phyloP scores from a whole-genome alignment of 1,140 invertebrate species.

The Tribolium madens region DNA sequence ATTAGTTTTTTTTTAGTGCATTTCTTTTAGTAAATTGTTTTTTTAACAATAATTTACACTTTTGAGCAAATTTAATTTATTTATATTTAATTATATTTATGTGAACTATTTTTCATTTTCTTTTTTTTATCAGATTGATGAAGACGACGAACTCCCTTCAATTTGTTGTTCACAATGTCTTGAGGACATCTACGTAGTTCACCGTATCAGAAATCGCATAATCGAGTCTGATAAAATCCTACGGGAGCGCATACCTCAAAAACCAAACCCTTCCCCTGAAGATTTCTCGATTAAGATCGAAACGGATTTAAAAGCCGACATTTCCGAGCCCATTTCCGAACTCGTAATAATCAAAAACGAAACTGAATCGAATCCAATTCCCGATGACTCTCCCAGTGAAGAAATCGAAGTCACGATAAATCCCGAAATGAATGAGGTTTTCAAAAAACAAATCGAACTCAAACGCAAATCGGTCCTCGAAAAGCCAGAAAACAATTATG shows the following conservation, averaged over 20 bases:
- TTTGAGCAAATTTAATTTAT: no score
- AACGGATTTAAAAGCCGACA: constrained; percentile 25
- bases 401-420: constrained; percentile 34
- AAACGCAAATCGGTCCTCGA: neutral
- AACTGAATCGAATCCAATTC: neutral
- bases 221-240: constrained; percentile 55
- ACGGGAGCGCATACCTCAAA: constrained; percentile 44
- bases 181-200: constrained; percentile 55
- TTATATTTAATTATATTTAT: neutral
- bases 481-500: constrained; percentile 24
- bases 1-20: no score
- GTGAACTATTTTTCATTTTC: neutral
- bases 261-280: constrained; percentile 14
- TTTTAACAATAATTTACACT: no score
- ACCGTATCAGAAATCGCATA: constrained; percentile 57
- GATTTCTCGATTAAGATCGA: constrained; percentile 23
- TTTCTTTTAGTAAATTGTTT: no score
- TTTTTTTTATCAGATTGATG: constrained; percentile 48
- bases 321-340: constrained; percentile 16
- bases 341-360: constrained; percentile 32
- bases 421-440: constrained; percentile 19
- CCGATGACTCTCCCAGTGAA: neutral
- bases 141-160: constrained; percentile 48
- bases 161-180: constrained; percentile 57
- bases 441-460: constrained; percentile 35